phyloP scores from a whole-genome alignment of 2,113 vertebrate species.

The Lutjanus erythropterus region DNA sequence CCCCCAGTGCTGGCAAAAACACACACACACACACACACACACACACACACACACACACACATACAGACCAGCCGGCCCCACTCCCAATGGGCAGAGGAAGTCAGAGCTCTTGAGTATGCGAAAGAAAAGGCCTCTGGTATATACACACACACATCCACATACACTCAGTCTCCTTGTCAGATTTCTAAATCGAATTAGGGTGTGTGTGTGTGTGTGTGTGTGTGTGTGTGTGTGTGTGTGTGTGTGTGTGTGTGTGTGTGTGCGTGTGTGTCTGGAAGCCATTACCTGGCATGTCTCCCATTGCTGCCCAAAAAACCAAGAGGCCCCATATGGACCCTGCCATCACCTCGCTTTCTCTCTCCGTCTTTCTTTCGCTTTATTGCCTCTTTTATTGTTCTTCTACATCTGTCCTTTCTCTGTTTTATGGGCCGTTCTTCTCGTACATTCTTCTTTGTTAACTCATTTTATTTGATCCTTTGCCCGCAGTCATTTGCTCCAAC shows the following conservation, averaged over 20 bases:
- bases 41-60: slow-evolving; percentile 38
- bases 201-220: slow-evolving; percentile 60
- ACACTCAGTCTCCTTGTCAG: slow-evolving; percentile 55
- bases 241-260: slow-evolving; percentile 49
- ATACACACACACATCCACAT: slow-evolving; percentile 43
- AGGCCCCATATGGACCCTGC: slow-evolving; percentile 68
- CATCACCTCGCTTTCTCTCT: slow-evolving; percentile 44
- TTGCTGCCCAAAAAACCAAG: slow-evolving; percentile 62
- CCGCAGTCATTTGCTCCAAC: neutral
- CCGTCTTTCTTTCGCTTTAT: slow-evolving; percentile 36
- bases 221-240: slow-evolving; percentile 33
- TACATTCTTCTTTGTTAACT: slow-evolving; percentile 10
- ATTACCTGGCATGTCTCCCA: slow-evolving; percentile 79
- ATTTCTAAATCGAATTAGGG: slow-evolving; percentile 6
- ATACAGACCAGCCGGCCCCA: slow-evolving; percentile 12
- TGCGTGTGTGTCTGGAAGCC: slow-evolving; percentile 80
- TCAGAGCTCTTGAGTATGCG: slow-evolving; percentile 48
- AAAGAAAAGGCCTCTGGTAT: slow-evolving; percentile 60
- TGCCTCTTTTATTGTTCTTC: slow-evolving; percentile 29
- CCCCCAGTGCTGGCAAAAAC: slow-evolving; percentile 39
- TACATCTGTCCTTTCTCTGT: neutral
- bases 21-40: slow-evolving; percentile 47
- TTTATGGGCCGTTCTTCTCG: slow-evolving; percentile 5
- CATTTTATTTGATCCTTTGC: neutral
- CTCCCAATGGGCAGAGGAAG: slow-evolving; percentile 64